phyloP scores from a whole-genome alignment of 2,888 invertebrate genomes.

The Uropetala carovei region DNA sequence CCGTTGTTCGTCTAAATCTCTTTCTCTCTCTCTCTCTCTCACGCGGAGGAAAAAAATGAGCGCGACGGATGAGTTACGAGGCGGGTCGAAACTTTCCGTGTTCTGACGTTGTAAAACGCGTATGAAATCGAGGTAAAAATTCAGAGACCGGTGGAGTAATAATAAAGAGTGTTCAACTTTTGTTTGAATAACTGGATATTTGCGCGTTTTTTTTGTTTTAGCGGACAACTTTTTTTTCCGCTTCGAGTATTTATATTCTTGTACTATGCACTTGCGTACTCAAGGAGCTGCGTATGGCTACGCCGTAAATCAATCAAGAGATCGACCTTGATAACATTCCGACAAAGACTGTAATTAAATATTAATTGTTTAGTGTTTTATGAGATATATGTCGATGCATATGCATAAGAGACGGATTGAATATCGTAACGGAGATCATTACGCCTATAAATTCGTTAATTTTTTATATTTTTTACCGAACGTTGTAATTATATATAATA shows the following conservation, averaged over 20 bases:
- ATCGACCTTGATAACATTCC: neutral
- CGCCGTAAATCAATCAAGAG: neutral
- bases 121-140: neutral
- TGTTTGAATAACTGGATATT: neutral
- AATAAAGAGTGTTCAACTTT: neutral
- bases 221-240: neutral
- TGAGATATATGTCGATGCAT: too few relatives aligned
- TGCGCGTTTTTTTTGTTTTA: neutral
- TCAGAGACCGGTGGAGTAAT: neutral
- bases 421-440: too few relatives aligned
- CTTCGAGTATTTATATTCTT: neutral
- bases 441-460: too few relatives aligned
- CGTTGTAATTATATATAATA: too few relatives aligned
- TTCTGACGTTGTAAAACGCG: neutral
- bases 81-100: neutral
- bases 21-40: too few relatives aligned
- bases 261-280: neutral
- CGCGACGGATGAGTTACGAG: neutral
- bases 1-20: neutral
- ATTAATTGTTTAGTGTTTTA: too few relatives aligned
- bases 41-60: neutral
- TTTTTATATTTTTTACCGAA: too few relatives aligned
- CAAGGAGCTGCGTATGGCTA: neutral
- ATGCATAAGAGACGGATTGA: too few relatives aligned
- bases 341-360: neutral